Evolutionary conservation across 2,797 vertebrate species (phyloP), one percentile per base, ranked within the genome.

Genomic region (Carcharodon carcharias): DNA sequence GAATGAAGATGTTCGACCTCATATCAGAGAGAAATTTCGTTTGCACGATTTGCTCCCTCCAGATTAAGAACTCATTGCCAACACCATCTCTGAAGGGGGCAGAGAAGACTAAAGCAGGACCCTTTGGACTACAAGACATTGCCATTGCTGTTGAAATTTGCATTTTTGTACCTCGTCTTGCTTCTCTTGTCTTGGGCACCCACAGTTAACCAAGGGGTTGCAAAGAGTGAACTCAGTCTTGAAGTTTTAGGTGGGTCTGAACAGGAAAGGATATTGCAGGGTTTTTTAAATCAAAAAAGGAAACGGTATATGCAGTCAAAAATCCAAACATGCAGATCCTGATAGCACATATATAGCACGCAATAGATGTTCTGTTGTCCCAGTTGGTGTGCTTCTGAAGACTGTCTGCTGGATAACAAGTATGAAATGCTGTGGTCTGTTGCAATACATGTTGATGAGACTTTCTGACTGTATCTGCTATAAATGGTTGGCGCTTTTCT

Each of bases 21-120:
- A 99, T 96, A 99, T 99, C 97, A 98, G 99, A 97, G 99, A 99
- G 97, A 98, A 98, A 97, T 99, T 99, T 98, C 99, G 99, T 96
- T 99, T 99, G 98, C 99, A 99, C 96, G 99, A 99, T 98, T 98
- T 99, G 97, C 98, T 99, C 97, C 99, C 99, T 96, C 99, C 99
- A 4, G 99, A 99, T 96, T 99, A 99, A 99, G 97, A 96, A 96
- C 96, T 77, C 56, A 97, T 31, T 54, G 97, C 97, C 98, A 96
- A 97, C 98, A 96, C 96, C 71, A 61, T 96, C 97, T 96, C 97
- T 97, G 97, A 97, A 98, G 97, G 98, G 97, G 97, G 97, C 98
- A 97, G 89, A 95, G 67, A 95, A 71, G 45, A 73, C 69, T 77
- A 73, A 77, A 97, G 97, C 98, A 98, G 98, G 98, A 98, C 97